Evolutionary conservation across 2,888 invertebrate genomes (phyloP), one percentile per base, ranked within the genome.

Genomic region (Poecilus cupreus): DNA sequence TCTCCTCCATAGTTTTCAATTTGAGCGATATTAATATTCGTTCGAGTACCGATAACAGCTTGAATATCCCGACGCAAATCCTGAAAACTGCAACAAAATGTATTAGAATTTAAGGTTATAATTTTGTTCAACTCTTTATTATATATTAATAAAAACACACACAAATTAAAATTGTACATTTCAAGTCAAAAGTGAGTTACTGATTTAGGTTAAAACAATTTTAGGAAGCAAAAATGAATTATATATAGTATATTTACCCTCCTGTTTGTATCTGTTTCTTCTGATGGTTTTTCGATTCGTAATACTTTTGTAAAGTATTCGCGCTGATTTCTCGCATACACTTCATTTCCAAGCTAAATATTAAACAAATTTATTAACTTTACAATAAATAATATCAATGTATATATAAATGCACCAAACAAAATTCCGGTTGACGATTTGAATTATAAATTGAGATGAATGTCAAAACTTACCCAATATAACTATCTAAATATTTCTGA

Each of bases 1-100:
- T 99, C 98, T 0, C 97, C 98, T 1, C 98, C 98, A 87, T 97
- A 98, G 89, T 98, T 96, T 88, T 98, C 98, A 57, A 98, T 96
- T 87, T 96, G 96, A 0, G 96, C 97, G 83, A 98, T 96, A 87
- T 97, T 97, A 82, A 98, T 96, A 87, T 97, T 98, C 0, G 97
- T 95, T 79, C 96, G 92, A 0, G 96, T 95, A 1, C 97, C 96
- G 84, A 99, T 95, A 10, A 97, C 95, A 0, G 97, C 97, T 90
- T 98, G 98, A 83, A 99, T 90, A 87, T 99, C 98, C 70, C 98
- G 92, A 3, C 97, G 92, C 20, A 99, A 90, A 87, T 98, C 99
- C 90, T 97, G 97, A 86, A 98, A 96, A 54, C 96, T 95, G 82
- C 83, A 76, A 82, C 0, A 49, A 18, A 13, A n/a, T 43, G 10